These are phyloP conservation scores for Cosmopolites sordidus DNA, from an alignment of 2,888 invertebrate species.

Conservation along the genomic window DNA sequence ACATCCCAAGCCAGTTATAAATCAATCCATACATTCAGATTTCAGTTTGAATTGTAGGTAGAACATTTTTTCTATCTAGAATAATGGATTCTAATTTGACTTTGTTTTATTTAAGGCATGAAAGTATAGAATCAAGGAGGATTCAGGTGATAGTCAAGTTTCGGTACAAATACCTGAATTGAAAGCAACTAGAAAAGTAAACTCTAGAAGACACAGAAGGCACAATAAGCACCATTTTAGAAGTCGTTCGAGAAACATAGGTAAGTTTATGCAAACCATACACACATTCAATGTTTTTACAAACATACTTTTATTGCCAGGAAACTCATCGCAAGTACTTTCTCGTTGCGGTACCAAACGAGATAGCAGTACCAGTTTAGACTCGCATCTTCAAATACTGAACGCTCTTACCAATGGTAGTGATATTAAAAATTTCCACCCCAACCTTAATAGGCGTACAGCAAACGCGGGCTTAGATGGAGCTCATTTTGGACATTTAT, in stretches of 20 bases:
- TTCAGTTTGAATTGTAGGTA: slow-evolving; percentile 23
- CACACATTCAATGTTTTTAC: too few relatives aligned
- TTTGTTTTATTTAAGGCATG: slow-evolving; percentile 53
- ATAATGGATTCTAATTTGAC: too few relatives aligned
- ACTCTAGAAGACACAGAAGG: slow-evolving; percentile 44
- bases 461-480: slow-evolving; percentile 52
- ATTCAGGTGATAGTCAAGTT: slow-evolving; percentile 83
- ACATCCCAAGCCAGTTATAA: slow-evolving; percentile 53
- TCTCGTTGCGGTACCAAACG: slow-evolving; percentile 29
- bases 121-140: slow-evolving; percentile 80
- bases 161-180: slow-evolving; percentile 81
- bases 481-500: slow-evolving; percentile 42
- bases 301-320: too few relatives aligned
- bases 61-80: background rate
- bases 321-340: slow-evolving; percentile 20
- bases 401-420: slow-evolving; percentile 55
- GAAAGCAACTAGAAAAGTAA: slow-evolving; percentile 65
- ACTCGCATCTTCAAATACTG: slow-evolving; percentile 70
- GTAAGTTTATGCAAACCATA: too few relatives aligned
- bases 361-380: slow-evolving; percentile 72
- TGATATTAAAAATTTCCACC: slow-evolving; percentile 53
- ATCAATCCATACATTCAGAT: slow-evolving; percentile 57
- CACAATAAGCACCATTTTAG: slow-evolving; percentile 36
- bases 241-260: slow-evolving; percentile 36
- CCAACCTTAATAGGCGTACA: slow-evolving; percentile 53